phyloP scores from a whole-genome alignment of 2,113 vertebrate species.

The Dipodomys ordii region DNA sequence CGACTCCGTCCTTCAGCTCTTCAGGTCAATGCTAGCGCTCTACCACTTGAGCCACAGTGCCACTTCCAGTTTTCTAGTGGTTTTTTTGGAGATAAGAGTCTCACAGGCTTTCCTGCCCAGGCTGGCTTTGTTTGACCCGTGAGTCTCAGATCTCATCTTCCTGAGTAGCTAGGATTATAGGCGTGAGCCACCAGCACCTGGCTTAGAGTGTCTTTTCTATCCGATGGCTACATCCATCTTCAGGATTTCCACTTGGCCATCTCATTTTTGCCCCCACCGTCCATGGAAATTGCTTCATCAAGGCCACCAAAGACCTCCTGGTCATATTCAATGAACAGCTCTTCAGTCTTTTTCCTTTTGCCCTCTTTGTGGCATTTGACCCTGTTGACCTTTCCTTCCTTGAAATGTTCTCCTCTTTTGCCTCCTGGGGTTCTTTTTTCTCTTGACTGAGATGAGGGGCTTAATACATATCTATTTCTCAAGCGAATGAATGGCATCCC shows the following conservation, averaged over 20 bases:
- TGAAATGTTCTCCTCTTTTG: slow-evolving; percentile 4
- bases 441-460: slow-evolving; percentile 40
- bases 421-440: slow-evolving; percentile 26
- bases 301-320: background rate
- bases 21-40: no score
- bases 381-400: background rate
- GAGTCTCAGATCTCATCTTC: no score
- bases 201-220: background rate
- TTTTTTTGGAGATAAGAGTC: no score
- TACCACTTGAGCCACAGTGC: no score
- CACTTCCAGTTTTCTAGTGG: no score
- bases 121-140: no score
- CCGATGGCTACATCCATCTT: background rate
- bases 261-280: background rate
- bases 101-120: no score
- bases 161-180: no score
- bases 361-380: background rate
- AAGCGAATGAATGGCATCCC: background rate
- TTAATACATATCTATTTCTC: slow-evolving; percentile 23
- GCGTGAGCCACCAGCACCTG: no score
- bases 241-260: background rate
- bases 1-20: no score
- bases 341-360: background rate
- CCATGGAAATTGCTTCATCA: background rate
- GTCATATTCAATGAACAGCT: background rate